Conservation (phyloP, 2,888 invertebrate species). For the Dugesia japonica region DNA sequence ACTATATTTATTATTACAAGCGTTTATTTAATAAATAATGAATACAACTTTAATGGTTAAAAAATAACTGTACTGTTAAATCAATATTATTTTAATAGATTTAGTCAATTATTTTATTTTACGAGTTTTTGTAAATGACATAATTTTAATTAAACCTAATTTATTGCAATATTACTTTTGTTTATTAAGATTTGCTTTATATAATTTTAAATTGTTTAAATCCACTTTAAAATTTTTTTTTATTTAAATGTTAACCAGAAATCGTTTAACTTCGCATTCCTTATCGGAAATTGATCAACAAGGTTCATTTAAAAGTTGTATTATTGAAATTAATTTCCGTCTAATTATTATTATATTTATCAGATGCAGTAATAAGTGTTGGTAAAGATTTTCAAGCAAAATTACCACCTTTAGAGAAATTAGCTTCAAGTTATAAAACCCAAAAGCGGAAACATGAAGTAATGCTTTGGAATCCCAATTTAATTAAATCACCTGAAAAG, state of each 20-base stretch:
- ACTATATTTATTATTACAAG: too few relatives aligned
- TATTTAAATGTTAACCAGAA: background rate
- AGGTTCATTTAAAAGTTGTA: slow-evolving; percentile 7
- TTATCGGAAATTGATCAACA: slow-evolving; percentile 5
- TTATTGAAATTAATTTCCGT: background rate
- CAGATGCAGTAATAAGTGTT: background rate
- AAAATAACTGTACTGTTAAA: too few relatives aligned
- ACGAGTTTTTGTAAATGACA: too few relatives aligned
- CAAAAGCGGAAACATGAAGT: background rate
- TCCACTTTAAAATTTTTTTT: background rate
- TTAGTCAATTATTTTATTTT: too few relatives aligned
- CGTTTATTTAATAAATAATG: too few relatives aligned
- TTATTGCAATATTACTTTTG: too few relatives aligned
- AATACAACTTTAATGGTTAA: too few relatives aligned
- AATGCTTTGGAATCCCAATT: background rate
- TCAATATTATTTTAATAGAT: too few relatives aligned
- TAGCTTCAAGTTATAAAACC: background rate
- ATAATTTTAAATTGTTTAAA: too few relatives aligned
- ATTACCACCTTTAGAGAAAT: background rate
- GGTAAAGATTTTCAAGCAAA: background rate
- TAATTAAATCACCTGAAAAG: background rate
- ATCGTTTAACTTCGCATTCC: slow-evolving; percentile 7
- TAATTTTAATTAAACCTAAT: too few relatives aligned
- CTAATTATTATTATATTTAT: background rate
- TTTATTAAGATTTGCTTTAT: too few relatives aligned